Evolutionary conservation across 2,888 invertebrate species (phyloP), one percentile per base, ranked within the genome.

Genomic region (Cremastinae sp.): DNA sequence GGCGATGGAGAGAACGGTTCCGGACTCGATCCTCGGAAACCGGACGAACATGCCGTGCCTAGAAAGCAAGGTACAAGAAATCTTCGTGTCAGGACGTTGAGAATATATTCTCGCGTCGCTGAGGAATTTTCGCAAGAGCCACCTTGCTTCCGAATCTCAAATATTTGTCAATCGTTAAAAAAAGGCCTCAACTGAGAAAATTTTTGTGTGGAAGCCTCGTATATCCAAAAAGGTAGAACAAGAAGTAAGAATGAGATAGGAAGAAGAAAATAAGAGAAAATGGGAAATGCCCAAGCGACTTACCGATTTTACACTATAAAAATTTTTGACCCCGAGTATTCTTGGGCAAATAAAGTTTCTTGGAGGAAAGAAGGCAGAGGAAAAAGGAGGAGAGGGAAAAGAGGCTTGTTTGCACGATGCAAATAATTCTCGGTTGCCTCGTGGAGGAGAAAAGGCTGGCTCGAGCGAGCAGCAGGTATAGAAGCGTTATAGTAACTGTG

Each of bases 1-100:
- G 83, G 91, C 92, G 74, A 90, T 92, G 49, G 92, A 92, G 83
- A 88, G 91, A 84, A 91, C 92, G 82, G 88, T 85, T 22, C 82
- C 86, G 0, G 89, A 88, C 72, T 84, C 87, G 53, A 83, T 88
- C 61, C 86, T 87, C 43, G 89, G 87, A n/a, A 89, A 88, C 81
- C 87, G 90, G 70, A 87, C 86, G n/a, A 89, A 86, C 78, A 83
- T 88, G 71, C 82, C 83, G 22, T 83, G 85, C 72, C 79, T 87
- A 74, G 89, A 89, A 75, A 86, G 84, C 75, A 89, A 89, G 86
- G 89, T 89, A 71, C 55, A 51, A 69, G 9, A 1, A 22, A 51
- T 2, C 9, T 35, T 20, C 3, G 28, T 3, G 8, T 18, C 35
- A 12, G 4, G 16, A n/a, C n/a, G 14, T 76, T 73, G 18, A 39